Evolutionary conservation across 2,113 vertebrate genomes (phyloP).

Genomic region (Axis porcinus): DNA sequence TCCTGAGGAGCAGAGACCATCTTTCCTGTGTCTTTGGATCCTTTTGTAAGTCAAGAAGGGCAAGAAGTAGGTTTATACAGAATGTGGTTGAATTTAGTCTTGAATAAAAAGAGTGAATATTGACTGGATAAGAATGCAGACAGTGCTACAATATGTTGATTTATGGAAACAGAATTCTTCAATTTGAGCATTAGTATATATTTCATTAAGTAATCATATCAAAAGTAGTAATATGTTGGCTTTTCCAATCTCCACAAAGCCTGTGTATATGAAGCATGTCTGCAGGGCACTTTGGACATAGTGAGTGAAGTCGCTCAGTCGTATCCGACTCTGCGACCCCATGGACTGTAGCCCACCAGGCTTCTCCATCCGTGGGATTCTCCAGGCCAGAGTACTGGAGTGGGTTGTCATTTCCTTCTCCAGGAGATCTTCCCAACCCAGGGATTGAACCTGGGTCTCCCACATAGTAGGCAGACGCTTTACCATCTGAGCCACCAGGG

Average conservation of each 20-base stretch:
- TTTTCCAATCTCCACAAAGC: slow-evolving; percentile 63
- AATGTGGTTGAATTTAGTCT: neutral
- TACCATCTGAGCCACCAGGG: too few species aligned
- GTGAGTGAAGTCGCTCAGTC: neutral
- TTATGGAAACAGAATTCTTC: neutral
- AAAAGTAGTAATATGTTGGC: slow-evolving; percentile 30
- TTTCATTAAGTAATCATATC: slow-evolving; percentile 55
- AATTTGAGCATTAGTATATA: neutral
- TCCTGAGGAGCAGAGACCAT: neutral
- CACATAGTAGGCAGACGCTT: too few species aligned
- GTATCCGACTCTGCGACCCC: too few species aligned
- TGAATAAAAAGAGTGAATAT: neutral
- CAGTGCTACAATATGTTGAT: neutral
- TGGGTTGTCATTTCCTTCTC: too few species aligned
- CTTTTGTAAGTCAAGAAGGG: neutral
- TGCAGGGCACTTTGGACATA: neutral
- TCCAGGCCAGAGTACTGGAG: too few species aligned
- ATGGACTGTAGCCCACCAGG: too few species aligned
- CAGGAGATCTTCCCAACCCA: too few species aligned
- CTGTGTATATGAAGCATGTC: slow-evolving; percentile 10
- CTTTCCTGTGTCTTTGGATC: neutral
- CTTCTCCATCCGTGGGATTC: too few species aligned
- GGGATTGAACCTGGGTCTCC: too few species aligned
- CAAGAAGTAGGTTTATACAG: neutral
- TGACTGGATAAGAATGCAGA: neutral